Percentiles rank a stretch among this genome's conserved stretches.
Evolutionary conservation across 2,113 vertebrate species (phyloP).

Genomic region (Microtus pennsylvanicus): DNA sequence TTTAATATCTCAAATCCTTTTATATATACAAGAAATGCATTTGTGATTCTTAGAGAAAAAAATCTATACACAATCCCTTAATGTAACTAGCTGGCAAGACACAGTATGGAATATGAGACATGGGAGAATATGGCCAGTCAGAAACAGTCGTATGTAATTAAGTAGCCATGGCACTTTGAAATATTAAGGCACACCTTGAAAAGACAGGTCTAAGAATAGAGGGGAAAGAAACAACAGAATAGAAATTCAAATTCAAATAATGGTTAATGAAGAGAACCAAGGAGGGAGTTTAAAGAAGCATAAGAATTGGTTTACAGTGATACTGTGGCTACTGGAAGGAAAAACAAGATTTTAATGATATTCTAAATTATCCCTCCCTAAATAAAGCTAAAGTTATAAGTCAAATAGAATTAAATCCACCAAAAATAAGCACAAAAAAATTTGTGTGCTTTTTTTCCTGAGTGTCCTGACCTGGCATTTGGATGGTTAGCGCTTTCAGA

Average conservation of each 20-base stretch:
- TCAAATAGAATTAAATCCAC: not conserved
- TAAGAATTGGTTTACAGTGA: not conserved
- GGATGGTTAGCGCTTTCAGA: not conserved
- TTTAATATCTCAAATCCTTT: not conserved
- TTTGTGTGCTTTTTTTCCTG: not conserved
- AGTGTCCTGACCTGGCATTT: not conserved
- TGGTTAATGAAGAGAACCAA: not conserved
- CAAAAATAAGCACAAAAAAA: not conserved
- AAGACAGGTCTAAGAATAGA: not conserved
- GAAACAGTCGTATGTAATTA: not conserved
- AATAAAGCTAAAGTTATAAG: not conserved
- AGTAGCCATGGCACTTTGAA: not conserved
- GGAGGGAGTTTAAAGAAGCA: not conserved
- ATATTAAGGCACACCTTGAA: not conserved
- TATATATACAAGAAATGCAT: not conserved
- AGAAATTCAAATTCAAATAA: not conserved
- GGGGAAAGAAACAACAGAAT: not conserved
- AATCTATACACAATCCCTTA: not conserved
- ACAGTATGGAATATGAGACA: not conserved
- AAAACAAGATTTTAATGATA: not conserved
- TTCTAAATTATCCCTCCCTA: not conserved
- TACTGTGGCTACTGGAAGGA: not conserved
- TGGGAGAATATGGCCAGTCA: not conserved
- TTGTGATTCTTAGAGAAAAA: not conserved
- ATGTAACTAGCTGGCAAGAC: not conserved